These are phyloP conservation scores for Catalaphyllia jardinei DNA, from an alignment of 64 coral and sea anemone genomes.

Conservation along the genomic window DNA sequence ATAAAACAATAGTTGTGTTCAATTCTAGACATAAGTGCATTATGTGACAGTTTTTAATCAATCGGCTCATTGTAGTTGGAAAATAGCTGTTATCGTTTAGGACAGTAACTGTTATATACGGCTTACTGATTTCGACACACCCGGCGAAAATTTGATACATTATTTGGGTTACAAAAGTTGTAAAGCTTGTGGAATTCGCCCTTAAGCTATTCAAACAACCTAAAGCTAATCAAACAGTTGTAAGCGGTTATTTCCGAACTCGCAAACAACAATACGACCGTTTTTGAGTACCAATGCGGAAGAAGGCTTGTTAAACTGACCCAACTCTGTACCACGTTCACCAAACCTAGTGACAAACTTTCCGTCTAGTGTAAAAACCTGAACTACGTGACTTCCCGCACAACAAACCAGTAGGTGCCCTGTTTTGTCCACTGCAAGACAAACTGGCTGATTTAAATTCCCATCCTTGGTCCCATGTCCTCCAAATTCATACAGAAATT, in stretches of 20 bases:
- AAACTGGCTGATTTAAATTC: neutral
- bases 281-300: neutral
- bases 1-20: too few species aligned
- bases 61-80: too few species aligned
- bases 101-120: too few species aligned
- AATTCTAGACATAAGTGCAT: too few species aligned
- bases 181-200: neutral
- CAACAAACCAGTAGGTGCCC: slow-evolving; percentile 32
- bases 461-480: neutral
- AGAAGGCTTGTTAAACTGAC: neutral
- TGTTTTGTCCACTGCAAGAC: slow-evolving; percentile 48
- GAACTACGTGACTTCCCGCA: neutral
- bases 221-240: neutral
- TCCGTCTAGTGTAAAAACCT: slow-evolving; percentile 28
- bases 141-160: too few species aligned
- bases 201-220: neutral
- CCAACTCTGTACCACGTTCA: neutral
- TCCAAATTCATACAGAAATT: neutral
- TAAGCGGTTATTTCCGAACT: neutral
- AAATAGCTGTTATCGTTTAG: too few species aligned
- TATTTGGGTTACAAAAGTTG: neutral
- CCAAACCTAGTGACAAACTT: slow-evolving; percentile 23
- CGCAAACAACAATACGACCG: slow-evolving; percentile 8
- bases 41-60: too few species aligned
- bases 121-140: too few species aligned